A percentile compares a stretch with the other conserved stretches of the same genome.
Evolutionary conservation across 2,113 vertebrate species (phyloP).

Genomic region (Urocynchramus pylzowi): DNA sequence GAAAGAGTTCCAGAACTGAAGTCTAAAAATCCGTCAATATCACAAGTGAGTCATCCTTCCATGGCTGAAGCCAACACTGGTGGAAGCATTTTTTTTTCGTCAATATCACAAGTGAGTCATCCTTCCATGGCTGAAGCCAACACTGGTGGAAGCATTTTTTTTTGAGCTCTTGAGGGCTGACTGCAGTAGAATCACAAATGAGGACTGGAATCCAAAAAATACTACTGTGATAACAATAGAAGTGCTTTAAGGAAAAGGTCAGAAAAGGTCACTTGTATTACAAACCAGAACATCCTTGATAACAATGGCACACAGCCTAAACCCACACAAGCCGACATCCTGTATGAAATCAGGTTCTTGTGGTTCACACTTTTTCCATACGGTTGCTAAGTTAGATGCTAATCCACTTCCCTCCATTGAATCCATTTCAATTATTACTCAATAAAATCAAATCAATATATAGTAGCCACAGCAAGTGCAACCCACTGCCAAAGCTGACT

Average conservation of each 20-base stretch:
- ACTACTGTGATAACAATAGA: background rate
- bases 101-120: background rate
- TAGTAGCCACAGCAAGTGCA: background rate
- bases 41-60: background rate
- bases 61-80: background rate
- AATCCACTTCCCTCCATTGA: background rate
- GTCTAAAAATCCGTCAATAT: background rate
- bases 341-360: background rate
- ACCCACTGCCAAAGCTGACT: background rate
- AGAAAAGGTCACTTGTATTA: background rate
- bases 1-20: background rate
- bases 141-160: rapidly evolving
- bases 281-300: background rate
- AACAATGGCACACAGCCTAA: background rate
- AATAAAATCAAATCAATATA: background rate
- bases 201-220: background rate
- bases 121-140: background rate
- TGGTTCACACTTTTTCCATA: background rate
- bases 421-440: background rate
- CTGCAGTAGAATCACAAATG: background rate
- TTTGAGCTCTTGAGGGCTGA: background rate
- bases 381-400: background rate
- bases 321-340: background rate
- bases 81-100: background rate
- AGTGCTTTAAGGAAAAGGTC: background rate